A percentile compares a stretch with the other conserved stretches of the same genome.
Conservation (phyloP, 1,140 invertebrate species). For the Bombus cullumanus region DNA sequence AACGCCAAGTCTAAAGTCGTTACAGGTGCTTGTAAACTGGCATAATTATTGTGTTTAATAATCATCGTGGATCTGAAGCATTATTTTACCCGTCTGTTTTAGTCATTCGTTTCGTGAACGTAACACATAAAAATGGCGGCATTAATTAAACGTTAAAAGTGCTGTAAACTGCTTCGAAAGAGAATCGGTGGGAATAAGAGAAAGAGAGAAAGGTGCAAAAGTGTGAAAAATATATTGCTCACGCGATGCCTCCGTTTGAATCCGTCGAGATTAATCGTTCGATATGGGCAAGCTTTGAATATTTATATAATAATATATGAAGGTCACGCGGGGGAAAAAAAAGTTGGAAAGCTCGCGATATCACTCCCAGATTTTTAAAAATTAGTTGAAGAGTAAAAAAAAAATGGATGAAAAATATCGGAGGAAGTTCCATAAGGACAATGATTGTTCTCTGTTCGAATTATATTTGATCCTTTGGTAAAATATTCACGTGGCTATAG, state of each 20-base stretch:
- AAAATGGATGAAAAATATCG: too few species aligned
- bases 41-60: too few species aligned
- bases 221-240: conserved; percentile 13
- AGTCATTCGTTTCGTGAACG: not conserved
- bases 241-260: not conserved
- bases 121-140: not conserved
- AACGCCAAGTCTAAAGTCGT: not conserved
- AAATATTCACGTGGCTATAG: too few species aligned
- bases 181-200: not conserved
- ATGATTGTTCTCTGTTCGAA: not conserved
- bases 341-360: not conserved
- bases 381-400: not conserved
- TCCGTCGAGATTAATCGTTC: not conserved
- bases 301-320: too few species aligned
- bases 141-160: conserved; percentile 9
- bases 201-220: not conserved
- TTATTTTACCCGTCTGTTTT: too few species aligned
- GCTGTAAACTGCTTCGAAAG: not conserved
- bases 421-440: too few species aligned
- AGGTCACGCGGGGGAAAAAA: too few species aligned
- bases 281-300: too few species aligned
- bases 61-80: too few species aligned
- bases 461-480: not conserved
- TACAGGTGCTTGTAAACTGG: not conserved
- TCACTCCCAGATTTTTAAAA: not conserved